Evolutionary conservation across 2,888 invertebrate species (phyloP).

Genomic region (Leptopilina syphax): DNA sequence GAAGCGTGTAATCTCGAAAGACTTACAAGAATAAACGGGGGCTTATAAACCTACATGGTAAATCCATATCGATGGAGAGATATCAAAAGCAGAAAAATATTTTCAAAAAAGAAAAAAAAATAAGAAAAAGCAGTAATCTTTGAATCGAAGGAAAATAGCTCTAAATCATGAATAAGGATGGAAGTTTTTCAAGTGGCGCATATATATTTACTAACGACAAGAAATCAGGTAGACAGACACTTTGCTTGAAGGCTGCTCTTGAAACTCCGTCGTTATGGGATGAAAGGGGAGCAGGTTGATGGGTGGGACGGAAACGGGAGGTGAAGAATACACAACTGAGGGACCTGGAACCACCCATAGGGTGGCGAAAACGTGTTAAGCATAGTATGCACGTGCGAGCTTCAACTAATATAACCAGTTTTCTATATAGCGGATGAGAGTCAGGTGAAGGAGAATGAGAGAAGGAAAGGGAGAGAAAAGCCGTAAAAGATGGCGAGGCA

Average conservation of each 20-base stretch:
- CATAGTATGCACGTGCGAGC: slow-evolving; percentile 36
- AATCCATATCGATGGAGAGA: background rate
- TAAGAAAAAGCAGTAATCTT: background rate
- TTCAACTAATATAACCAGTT: slow-evolving; percentile 35
- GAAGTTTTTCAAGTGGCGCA: slow-evolving; percentile 15
- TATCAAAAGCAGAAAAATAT: background rate
- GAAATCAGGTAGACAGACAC: slow-evolving; percentile 35
- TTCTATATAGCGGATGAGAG: background rate
- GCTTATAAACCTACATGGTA: too few species aligned
- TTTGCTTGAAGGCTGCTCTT: slow-evolving; percentile 33
- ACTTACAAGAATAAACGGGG: too few species aligned
- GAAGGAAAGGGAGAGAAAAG: background rate
- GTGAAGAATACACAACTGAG: slow-evolving; percentile 22
- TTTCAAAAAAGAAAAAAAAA: background rate
- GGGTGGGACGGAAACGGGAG: slow-evolving; percentile 34
- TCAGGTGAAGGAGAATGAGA: background rate
- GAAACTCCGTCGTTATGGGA: slow-evolving; percentile 35
- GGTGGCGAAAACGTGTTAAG: slow-evolving; percentile 39
- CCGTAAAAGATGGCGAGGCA: slow-evolving; percentile 35
- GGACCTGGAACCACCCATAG: slow-evolving; percentile 31
- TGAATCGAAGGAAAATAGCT: background rate
- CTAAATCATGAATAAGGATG: slow-evolving; percentile 34
- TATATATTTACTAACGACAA: slow-evolving; percentile 30
- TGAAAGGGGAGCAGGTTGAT: slow-evolving; percentile 32
- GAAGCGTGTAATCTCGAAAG: too few species aligned